Percentiles rank a stretch among this genome's conserved stretches.
phyloP scores from a whole-genome alignment of 2,797 vertebrate species.

The Tragelaphus eurycerus region DNA sequence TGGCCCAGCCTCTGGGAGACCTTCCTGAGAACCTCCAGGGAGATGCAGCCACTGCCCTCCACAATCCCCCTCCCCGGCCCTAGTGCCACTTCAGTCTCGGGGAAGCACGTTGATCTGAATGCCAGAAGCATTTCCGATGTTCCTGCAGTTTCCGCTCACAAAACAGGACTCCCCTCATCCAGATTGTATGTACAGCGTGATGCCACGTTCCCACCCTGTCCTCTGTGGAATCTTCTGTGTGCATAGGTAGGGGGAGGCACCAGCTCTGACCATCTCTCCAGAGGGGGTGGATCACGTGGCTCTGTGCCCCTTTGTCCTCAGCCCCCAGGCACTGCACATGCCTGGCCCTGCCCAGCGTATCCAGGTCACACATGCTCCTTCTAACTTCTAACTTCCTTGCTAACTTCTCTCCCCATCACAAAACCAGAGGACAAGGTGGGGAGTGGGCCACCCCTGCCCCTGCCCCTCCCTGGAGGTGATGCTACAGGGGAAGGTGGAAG shows the following conservation, averaged over 20 bases:
- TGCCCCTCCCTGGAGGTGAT: rapidly evolving
- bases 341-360: neutral
- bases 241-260: neutral
- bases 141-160: neutral
- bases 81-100: rapidly evolving
- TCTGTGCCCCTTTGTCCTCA: neutral
- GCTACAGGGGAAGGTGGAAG: neutral
- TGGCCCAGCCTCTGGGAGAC: neutral
- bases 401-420: neutral
- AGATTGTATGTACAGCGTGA: rapidly evolving
- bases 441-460: neutral
- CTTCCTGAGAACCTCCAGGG: neutral
- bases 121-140: neutral
- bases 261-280: neutral
- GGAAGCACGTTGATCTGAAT: neutral
- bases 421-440: neutral
- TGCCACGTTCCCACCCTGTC: neutral
- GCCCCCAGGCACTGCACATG: neutral
- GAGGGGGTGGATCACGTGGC: rapidly evolving
- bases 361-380: neutral
- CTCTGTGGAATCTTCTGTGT: neutral
- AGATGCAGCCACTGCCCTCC: neutral
- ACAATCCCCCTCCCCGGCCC: rapidly evolving
- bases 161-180: neutral
- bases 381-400: neutral